phyloP scores from a whole-genome alignment of 2,797 vertebrate genomes.

The Siniperca obscura region DNA sequence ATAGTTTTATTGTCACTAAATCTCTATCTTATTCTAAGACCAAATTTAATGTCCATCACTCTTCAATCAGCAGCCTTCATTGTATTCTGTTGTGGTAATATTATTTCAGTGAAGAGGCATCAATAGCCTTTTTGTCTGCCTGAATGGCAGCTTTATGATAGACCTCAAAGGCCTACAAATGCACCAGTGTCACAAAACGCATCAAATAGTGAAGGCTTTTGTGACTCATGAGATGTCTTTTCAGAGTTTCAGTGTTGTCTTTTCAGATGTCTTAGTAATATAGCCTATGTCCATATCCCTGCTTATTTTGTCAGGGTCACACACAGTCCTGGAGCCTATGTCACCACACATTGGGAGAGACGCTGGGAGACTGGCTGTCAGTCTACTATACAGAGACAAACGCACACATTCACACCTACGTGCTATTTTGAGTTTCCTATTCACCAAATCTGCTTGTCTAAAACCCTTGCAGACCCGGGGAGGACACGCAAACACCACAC shows the following conservation, averaged over 20 bases:
- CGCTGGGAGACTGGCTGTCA: background rate
- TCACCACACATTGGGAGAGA: background rate
- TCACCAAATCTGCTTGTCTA: conserved; percentile 8
- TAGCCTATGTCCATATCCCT: background rate
- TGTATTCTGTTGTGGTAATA: conserved; percentile 66
- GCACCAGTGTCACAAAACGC: conserved; percentile 66
- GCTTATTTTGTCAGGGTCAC: background rate
- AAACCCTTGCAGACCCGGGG: background rate
- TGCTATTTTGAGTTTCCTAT: conserved; percentile 34
- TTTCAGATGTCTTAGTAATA: conserved; percentile 15
- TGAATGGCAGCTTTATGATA: conserved; percentile 74
- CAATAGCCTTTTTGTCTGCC: conserved; percentile 68
- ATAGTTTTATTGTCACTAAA: background rate
- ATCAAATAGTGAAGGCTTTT: conserved; percentile 37
- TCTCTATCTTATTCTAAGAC: background rate
- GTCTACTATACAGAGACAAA: background rate
- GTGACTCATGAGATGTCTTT: conserved; percentile 13
- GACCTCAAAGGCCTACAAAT: conserved; percentile 58
- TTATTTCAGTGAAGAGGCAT: conserved; percentile 66
- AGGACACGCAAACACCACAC: background rate
- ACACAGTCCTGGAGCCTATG: background rate
- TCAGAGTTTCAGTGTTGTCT: conserved; percentile 17
- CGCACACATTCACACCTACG: conserved; percentile 12
- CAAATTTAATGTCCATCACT: background rate
- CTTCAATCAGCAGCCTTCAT: conserved; percentile 38